These are phyloP conservation scores for Coreius guichenoti DNA, from an alignment of 2,797 vertebrate genomes.

Conservation along the genomic window DNA sequence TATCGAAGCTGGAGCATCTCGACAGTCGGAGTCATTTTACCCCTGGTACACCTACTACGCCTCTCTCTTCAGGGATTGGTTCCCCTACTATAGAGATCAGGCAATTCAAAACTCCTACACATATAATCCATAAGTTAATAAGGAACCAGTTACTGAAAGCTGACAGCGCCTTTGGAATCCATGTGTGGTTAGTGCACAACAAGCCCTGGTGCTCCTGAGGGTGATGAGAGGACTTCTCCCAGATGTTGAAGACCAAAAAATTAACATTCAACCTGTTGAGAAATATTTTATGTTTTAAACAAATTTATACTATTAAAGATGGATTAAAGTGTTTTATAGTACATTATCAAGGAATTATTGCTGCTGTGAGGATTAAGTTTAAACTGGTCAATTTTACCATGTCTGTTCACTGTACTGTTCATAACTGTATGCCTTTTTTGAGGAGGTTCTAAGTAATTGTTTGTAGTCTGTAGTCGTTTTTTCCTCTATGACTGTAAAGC, in stretches of 20 bases:
- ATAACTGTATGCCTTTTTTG: background rate
- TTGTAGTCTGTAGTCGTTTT: background rate
- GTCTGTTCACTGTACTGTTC: background rate
- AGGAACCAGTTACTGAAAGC: background rate
- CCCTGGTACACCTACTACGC: constrained; percentile 75
- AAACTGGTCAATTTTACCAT: background rate
- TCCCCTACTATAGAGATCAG: constrained; percentile 68
- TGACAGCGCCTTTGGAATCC: background rate
- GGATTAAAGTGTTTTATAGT: background rate
- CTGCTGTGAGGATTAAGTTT: background rate
- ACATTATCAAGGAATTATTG: background rate
- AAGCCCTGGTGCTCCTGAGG: background rate
- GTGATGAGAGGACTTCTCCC: too few species aligned
- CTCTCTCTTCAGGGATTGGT: constrained; percentile 74
- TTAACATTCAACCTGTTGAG: background rate
- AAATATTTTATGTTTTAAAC: background rate
- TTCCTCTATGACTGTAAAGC: background rate
- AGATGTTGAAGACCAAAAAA: background rate
- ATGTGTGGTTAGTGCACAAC: background rate
- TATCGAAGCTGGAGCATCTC: constrained; percentile 76
- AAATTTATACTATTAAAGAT: background rate
- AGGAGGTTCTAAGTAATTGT: background rate
- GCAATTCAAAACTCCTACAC: constrained; percentile 73
- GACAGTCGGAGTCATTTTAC: constrained; percentile 79
- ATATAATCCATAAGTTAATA: constrained; percentile 63